Base-by-base conservation (phyloP, 2,888 invertebrate species). In the Rhimphoctona megacephalus region DNA sequence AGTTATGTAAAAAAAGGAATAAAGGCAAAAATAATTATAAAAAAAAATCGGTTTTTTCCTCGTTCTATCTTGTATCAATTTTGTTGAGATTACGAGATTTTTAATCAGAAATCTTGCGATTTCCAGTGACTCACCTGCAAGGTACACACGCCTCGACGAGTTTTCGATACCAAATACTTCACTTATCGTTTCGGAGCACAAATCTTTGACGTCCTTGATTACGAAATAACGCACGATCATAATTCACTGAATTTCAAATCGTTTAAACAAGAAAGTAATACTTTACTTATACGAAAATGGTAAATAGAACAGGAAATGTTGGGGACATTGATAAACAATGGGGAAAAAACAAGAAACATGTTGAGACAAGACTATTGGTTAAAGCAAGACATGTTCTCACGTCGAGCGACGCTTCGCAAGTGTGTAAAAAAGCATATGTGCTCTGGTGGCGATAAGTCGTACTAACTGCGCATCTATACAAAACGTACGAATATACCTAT, bases 371-470 rank as follows among this genome's bases (percentile, higher is more conserved):
- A 54, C 39, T 22, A n/a, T 57, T 54, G 11, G 64, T 25, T 39
- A 52, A 36, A 22, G 25, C 33, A n/a, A 9, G 66, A 61, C 54
- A 61, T 73, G 36, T 52, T 46, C 57, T 73, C 77, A 69, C 74
- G 79, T 70, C 74, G 8, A 69, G 52, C 69, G 79, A 79, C 74
- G 82, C 74, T 79, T 64, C 82, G 66, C 69, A 49, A 85, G 82
- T 80, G 85, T 82, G 36, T 70, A 52, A 79, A 25, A 81, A 33
- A 19, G 19, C 79, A 43, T 70, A 70, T 79, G 79, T 69, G 72
- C 57, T 72, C 77, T 74, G 54, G 61, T 61, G 78, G 82, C 79
- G 69, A 39, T 25, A 43, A 70, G 17, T 61, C 77, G 77, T 76
- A 61, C 82, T 57, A 36, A 46, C 39, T 36, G 22, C 5, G 14